These are phyloP conservation scores for Alaudala cheleensis DNA, from an alignment of 2,113 vertebrate genomes.

Conservation along the genomic window DNA sequence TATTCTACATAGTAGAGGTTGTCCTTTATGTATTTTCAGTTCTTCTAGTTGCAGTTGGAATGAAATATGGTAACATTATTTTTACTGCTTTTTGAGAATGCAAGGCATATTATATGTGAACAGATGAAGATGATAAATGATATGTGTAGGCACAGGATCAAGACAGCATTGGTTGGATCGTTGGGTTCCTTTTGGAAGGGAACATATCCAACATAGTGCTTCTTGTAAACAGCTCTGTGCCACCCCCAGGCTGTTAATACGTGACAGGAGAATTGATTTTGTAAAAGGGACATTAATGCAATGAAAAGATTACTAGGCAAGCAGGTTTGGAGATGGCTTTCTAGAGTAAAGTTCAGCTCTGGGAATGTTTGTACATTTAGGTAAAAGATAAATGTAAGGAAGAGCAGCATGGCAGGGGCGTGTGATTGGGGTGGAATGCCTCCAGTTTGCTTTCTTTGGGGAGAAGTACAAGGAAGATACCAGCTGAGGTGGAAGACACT, in stretches of 20 bases:
- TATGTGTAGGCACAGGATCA: neutral
- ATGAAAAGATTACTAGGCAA: neutral
- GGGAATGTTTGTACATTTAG: neutral
- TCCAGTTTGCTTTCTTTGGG: neutral
- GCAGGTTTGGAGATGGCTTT: neutral
- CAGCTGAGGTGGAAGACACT: neutral
- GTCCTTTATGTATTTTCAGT: slow-evolving; percentile 15
- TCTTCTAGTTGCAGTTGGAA: neutral
- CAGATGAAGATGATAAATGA: neutral
- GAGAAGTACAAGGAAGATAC: neutral
- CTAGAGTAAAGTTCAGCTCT: neutral
- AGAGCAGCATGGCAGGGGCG: fast-evolving
- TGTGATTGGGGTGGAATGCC: neutral
- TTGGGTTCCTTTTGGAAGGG: neutral
- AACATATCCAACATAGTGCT: neutral
- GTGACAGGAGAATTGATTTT: neutral
- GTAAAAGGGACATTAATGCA: neutral
- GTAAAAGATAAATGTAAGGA: neutral
- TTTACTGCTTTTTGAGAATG: neutral
- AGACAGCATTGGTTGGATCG: neutral
- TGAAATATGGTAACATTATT: neutral
- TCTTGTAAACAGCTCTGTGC: neutral
- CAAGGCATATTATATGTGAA: neutral
- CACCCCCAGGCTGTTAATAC: neutral
- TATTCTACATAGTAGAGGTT: neutral